Percentiles rank a stretch among this genome's conserved stretches.
Conservation (phyloP, 1,140 invertebrate species). For the Popillia japonica region DNA sequence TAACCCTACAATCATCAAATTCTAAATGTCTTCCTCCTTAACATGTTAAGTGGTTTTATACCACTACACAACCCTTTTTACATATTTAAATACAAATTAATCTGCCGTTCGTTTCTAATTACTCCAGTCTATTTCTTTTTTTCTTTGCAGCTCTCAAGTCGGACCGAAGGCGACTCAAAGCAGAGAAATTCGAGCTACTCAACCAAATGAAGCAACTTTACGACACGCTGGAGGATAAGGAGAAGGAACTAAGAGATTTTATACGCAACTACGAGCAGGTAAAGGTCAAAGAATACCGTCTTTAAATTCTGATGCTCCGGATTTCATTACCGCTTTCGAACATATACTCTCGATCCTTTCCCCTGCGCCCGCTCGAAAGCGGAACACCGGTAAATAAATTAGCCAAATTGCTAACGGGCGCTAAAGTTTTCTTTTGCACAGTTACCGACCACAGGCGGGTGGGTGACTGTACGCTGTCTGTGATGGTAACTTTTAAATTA, state of each 20-base stretch:
- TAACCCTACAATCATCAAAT: too few relatives aligned
- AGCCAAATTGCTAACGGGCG: conserved; percentile 11
- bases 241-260: conserved; percentile 91
- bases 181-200: conserved; percentile 92
- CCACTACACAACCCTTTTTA: too few relatives aligned
- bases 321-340: conserved; percentile 51
- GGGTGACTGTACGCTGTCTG: not conserved
- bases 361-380: not conserved
- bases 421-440: not conserved
- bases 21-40: too few relatives aligned
- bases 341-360: conserved; percentile 37
- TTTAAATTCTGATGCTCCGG: not conserved
- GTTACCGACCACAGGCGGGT: not conserved
- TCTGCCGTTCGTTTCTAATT: not conserved
- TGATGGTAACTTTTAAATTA: not conserved
- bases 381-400: conserved; percentile 20
- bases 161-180: conserved; percentile 89
- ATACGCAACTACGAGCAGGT: conserved; percentile 94
- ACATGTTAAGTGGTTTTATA: too few relatives aligned
- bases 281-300: conserved; percentile 50
- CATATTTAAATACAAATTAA: too few relatives aligned
- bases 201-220: conserved; percentile 96
- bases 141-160: conserved; percentile 76
- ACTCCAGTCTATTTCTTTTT: conserved; percentile 38
- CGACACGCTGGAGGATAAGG: conserved; percentile 92